Conservation (phyloP, 2,888 invertebrate species). For the Girardia tigrina region DNA sequence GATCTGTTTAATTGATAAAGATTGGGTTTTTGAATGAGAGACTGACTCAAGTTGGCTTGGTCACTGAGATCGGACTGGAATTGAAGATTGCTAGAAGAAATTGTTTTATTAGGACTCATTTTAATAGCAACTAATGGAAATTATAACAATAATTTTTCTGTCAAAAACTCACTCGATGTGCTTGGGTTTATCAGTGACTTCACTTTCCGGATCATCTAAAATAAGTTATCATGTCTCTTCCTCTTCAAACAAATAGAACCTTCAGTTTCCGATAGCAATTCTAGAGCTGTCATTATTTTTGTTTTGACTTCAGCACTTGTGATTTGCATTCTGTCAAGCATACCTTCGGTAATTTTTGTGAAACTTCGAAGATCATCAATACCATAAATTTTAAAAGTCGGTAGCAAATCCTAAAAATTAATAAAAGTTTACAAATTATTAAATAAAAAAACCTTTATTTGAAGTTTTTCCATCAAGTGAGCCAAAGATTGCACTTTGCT, state of each 20-base stretch:
- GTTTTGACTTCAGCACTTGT: background rate
- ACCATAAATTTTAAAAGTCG: background rate
- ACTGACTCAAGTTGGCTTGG: background rate
- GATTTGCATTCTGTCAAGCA: background rate
- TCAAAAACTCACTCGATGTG: background rate
- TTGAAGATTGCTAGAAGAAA: no score
- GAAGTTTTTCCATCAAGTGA: background rate
- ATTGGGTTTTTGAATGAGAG: background rate
- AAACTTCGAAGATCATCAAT: background rate
- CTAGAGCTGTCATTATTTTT: background rate
- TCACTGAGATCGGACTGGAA: background rate
- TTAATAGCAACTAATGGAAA: background rate
- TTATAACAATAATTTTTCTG: background rate
- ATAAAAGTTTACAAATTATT: background rate
- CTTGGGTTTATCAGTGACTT: background rate
- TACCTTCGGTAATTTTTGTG: background rate
- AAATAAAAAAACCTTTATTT: background rate
- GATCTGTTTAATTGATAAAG: background rate
- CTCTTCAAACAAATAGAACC: background rate
- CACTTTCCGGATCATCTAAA: background rate
- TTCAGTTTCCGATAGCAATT: conserved; percentile 3
- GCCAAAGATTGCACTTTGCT: background rate
- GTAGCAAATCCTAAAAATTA: conserved; percentile 14
- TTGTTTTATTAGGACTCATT: no score
- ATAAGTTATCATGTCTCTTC: background rate